Conservation (phyloP, 2,888 invertebrate genomes). For the Periphyllus acericola region DNA sequence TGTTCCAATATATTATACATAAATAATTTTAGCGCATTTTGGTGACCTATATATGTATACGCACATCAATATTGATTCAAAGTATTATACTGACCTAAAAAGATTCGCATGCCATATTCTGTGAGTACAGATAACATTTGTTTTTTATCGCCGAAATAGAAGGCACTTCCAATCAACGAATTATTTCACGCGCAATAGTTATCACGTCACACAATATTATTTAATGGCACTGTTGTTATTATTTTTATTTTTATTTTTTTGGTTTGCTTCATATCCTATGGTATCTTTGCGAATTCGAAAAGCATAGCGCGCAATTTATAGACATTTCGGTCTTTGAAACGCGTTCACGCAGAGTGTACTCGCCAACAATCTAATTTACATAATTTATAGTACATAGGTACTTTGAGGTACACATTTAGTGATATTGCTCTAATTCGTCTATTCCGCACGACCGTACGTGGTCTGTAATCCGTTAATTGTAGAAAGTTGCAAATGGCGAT, state of each 20-base stretch:
- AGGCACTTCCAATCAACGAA: neutral
- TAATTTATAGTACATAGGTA: neutral
- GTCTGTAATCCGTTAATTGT: no score
- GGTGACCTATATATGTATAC: constrained; percentile 2
- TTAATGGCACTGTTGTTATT: neutral
- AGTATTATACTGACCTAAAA: neutral
- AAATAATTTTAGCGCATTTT: neutral
- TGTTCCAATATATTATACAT: no score
- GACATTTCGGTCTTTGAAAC: neutral
- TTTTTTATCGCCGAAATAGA: neutral
- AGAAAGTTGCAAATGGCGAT: no score
- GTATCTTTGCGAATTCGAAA: neutral
- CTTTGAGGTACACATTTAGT: neutral
- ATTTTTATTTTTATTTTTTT: neutral
- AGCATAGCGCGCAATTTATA: neutral
- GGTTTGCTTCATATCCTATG: neutral
- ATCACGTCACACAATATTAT: neutral
- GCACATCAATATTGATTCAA: neutral
- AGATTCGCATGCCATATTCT: neutral
- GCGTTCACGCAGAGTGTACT: neutral
- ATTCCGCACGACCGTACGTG: no score
- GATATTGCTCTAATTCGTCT: neutral
- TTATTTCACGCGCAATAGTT: neutral
- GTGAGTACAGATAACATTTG: neutral
- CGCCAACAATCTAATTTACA: neutral